These are phyloP conservation scores for Clarias platycephalus DNA, from an alignment of 2,797 vertebrate genomes.

Conservation along the genomic window DNA sequence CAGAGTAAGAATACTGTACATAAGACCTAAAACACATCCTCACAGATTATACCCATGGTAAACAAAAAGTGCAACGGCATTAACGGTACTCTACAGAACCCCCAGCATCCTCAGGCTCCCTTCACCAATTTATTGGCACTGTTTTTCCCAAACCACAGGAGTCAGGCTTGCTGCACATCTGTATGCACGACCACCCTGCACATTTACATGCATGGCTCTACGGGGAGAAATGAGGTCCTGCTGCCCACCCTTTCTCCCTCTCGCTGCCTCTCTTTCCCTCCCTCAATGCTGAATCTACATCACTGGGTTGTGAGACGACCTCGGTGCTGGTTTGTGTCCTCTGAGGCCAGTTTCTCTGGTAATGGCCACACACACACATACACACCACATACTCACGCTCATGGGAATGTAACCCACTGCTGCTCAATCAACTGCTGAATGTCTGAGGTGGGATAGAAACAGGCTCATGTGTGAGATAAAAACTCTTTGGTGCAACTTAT, in stretches of 20 bases:
- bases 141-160: slow-evolving; percentile 46
- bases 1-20: neutral
- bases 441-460: neutral
- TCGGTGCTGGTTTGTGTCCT: slow-evolving; percentile 42
- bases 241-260: slow-evolving; percentile 11
- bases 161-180: slow-evolving; percentile 58
- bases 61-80: slow-evolving; percentile 38
- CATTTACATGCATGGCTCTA: slow-evolving; percentile 63
- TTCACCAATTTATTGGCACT: slow-evolving; percentile 57
- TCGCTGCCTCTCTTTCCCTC: neutral
- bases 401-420: neutral
- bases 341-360: slow-evolving; percentile 42
- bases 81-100: slow-evolving; percentile 7
- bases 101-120: slow-evolving; percentile 47
- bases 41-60: neutral
- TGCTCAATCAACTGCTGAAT: slow-evolving; percentile 14
- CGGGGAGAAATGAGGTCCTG: slow-evolving; percentile 59
- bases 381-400: slow-evolving; percentile 5
- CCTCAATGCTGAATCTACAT: slow-evolving; percentile 9
- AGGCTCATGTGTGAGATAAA: neutral
- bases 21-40: neutral
- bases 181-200: slow-evolving; percentile 65
- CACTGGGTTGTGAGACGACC: slow-evolving; percentile 43
- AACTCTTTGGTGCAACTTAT: neutral
- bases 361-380: slow-evolving; percentile 43